These are phyloP conservation scores for Tricholauxania praeusta DNA, from an alignment of 2,888 invertebrate species.

Conservation along the genomic window DNA sequence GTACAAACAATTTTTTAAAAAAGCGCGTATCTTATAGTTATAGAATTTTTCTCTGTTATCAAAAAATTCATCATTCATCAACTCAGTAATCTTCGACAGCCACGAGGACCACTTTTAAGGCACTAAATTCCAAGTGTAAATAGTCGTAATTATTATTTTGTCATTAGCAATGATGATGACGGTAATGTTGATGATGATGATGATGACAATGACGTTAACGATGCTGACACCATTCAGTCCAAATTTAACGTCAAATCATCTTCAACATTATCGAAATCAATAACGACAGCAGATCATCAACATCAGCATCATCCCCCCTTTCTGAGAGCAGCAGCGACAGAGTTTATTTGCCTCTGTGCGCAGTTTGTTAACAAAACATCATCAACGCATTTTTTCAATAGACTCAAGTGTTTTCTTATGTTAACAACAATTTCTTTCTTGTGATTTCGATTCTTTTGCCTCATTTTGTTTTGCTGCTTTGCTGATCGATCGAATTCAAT, in stretches of 20 bases:
- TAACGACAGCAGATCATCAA: neutral
- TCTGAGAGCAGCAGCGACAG: neutral
- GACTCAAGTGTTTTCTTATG: constrained; percentile 19
- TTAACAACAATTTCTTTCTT: constrained; percentile 15
- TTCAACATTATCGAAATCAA: too few species aligned
- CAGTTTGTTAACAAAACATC: constrained; percentile 29
- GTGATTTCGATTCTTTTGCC: constrained; percentile 3
- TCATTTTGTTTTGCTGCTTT: constrained; percentile 1
- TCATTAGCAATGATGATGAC: constrained; percentile 23
- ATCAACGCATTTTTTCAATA: constrained; percentile 24
- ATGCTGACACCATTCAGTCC: constrained; percentile 11
- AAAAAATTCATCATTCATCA: too few species aligned
- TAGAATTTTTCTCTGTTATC: too few species aligned
- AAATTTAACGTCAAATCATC: constrained; percentile 20
- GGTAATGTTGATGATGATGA: too few species aligned
- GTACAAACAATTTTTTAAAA: too few species aligned
- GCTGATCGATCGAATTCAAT: too few species aligned
- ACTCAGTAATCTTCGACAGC: too few species aligned
- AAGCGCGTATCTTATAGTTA: too few species aligned
- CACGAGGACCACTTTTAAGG: too few species aligned
- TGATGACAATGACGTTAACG: neutral
- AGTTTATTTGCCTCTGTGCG: constrained; percentile 20
- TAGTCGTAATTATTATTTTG: constrained; percentile 17
- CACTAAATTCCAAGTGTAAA: too few species aligned
- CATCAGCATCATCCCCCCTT: neutral